Conservation (phyloP, 2,888 invertebrate species). For the Hypomecis punctinalis region DNA sequence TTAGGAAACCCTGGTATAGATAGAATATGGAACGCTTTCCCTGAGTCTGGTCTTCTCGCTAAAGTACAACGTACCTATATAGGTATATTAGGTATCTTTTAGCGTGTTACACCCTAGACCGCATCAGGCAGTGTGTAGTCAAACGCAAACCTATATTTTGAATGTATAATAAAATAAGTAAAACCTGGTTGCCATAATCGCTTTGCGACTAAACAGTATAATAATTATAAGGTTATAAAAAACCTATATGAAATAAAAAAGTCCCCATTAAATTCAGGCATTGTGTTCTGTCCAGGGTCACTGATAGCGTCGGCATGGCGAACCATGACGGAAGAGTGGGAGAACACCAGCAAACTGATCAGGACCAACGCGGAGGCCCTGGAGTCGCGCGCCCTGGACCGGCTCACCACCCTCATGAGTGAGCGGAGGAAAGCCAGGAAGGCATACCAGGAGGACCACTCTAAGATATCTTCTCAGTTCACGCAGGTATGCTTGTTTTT, state of each 20-base stretch:
- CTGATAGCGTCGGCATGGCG: constrained; percentile 91
- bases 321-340: constrained; percentile 95
- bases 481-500: constrained; percentile 83
- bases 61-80: too few relatives aligned
- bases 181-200: too few relatives aligned
- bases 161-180: too few relatives aligned
- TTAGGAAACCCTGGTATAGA: too few relatives aligned
- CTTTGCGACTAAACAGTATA: too few relatives aligned
- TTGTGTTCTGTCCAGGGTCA: constrained; percentile 77
- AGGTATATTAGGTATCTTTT: too few relatives aligned
- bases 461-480: constrained; percentile 92
- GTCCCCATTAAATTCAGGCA: not conserved
- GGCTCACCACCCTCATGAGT: constrained; percentile 91
- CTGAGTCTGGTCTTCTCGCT: too few relatives aligned
- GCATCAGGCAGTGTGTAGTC: too few relatives aligned
- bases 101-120: too few relatives aligned
- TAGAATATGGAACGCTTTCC: not conserved
- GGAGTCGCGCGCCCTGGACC: constrained; percentile 92
- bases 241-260: not conserved
- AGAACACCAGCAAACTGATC: constrained; percentile 92
- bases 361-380: constrained; percentile 94
- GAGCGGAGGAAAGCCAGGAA: constrained; percentile 95
- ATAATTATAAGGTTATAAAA: too few relatives aligned
- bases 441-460: constrained; percentile 95
- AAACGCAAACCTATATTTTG: not conserved